Percentiles rank a stretch among this genome's conserved stretches.
phyloP scores from a whole-genome alignment of 2,888 invertebrate species.

The Troides helena region DNA sequence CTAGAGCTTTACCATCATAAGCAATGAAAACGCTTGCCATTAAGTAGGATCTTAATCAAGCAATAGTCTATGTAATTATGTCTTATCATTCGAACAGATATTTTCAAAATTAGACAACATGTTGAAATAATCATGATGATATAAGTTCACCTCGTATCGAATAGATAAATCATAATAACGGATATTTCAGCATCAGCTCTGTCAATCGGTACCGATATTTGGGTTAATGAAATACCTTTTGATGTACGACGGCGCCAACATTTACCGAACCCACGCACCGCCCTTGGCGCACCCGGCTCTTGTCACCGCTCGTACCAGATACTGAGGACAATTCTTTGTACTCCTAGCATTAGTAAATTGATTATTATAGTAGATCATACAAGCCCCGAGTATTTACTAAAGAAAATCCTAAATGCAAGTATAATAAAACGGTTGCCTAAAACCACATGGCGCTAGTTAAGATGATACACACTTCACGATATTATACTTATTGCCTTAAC shows the following conservation, averaged over 20 bases:
- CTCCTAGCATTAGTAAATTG: not conserved
- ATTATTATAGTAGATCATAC: no score
- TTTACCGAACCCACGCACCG: slow-evolving; percentile 26
- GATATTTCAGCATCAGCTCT: slow-evolving; percentile 12
- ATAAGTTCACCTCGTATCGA: no score
- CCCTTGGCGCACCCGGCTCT: slow-evolving; percentile 16
- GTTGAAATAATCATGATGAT: not conserved
- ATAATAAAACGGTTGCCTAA: no score
- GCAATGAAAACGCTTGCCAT: no score
- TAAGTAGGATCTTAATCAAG: no score
- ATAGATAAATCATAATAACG: not conserved
- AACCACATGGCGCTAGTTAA: not conserved
- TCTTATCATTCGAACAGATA: no score
- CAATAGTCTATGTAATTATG: no score
- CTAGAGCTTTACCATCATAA: no score
- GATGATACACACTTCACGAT: no score
- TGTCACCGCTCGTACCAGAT: not conserved
- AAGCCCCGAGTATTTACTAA: no score
- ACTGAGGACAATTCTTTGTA: not conserved
- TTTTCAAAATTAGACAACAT: not conserved
- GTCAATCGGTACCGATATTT: slow-evolving; percentile 14
- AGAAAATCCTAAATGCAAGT: no score
- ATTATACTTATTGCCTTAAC: no score
- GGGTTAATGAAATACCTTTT: slow-evolving; percentile 23
- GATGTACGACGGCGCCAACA: slow-evolving; percentile 29